Evolutionary conservation across 2,113 vertebrate species (phyloP).

Genomic region (Symphodus melops): DNA sequence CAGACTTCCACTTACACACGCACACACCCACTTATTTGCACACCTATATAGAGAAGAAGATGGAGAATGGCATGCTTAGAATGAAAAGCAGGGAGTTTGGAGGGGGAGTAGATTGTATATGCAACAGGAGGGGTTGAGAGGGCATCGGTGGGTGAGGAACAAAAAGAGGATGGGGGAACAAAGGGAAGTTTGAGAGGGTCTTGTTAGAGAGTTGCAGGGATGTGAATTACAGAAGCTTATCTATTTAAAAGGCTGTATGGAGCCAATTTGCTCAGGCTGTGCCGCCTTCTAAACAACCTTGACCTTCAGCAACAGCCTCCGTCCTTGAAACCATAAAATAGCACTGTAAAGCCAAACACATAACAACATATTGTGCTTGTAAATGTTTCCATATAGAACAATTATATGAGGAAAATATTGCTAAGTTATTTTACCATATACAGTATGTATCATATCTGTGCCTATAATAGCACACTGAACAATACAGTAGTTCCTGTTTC

Average conservation of each 20-base stretch:
- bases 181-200: slow-evolving; percentile 53
- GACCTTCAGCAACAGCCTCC: slow-evolving; percentile 55
- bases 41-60: slow-evolving; percentile 62
- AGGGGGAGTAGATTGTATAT: slow-evolving; percentile 2
- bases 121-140: slow-evolving; percentile 49
- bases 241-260: slow-evolving; percentile 53
- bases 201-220: slow-evolving; percentile 47
- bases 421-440: not conserved
- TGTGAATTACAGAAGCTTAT: slow-evolving; percentile 39
- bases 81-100: slow-evolving; percentile 62
- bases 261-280: slow-evolving; percentile 28
- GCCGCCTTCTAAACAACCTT: slow-evolving; percentile 32
- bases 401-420: not conserved
- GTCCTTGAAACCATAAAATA: slow-evolving; percentile 23
- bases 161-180: slow-evolving; percentile 56
- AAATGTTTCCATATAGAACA: not conserved
- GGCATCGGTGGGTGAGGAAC: slow-evolving; percentile 60
- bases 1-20: slow-evolving; percentile 71
- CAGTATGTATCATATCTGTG: not conserved
- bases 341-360: slow-evolving; percentile 3
- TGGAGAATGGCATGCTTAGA: slow-evolving; percentile 65
- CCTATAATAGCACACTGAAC: not conserved
- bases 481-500: not conserved
- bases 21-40: slow-evolving; percentile 66
- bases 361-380: not conserved